Conservation (phyloP, 2,797 vertebrate species). For the Knipowitschia caucasica region DNA sequence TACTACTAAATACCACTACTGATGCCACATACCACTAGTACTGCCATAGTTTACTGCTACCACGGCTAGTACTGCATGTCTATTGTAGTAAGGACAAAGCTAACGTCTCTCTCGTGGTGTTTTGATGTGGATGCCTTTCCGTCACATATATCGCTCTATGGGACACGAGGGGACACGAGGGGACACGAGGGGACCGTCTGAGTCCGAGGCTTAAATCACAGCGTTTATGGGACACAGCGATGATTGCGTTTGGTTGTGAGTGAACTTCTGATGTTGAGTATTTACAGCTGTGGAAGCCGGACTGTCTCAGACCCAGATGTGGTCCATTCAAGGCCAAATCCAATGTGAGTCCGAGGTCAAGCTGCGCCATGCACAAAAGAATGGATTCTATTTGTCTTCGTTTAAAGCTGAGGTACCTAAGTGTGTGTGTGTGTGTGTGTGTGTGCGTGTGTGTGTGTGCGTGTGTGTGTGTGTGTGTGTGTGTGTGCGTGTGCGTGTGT, state of each 20-base stretch:
- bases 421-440: too few relatives aligned
- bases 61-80: too few relatives aligned
- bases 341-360: slow-evolving; percentile 41
- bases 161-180: background rate
- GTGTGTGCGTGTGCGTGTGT: too few relatives aligned
- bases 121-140: background rate
- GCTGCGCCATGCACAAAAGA: slow-evolving; percentile 28
- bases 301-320: slow-evolving; percentile 55
- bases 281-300: slow-evolving; percentile 33
- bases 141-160: slow-evolving; percentile 6
- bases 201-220: slow-evolving; percentile 18
- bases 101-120: background rate
- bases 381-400: too few relatives aligned
- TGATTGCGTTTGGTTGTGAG: slow-evolving; percentile 8
- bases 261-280: slow-evolving; percentile 18
- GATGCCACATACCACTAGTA: background rate
- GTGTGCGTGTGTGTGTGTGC: too few relatives aligned
- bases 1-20: background rate
- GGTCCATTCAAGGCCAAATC: slow-evolving; percentile 50
- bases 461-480: too few relatives aligned
- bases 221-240: slow-evolving; percentile 19
- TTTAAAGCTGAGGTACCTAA: too few relatives aligned
- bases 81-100: too few relatives aligned
- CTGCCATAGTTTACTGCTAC: too few relatives aligned
- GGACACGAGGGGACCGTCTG: slow-evolving; percentile 1